Evolutionary conservation across 2,888 invertebrate species (phyloP).

Genomic region (Campoplex nolae): DNA sequence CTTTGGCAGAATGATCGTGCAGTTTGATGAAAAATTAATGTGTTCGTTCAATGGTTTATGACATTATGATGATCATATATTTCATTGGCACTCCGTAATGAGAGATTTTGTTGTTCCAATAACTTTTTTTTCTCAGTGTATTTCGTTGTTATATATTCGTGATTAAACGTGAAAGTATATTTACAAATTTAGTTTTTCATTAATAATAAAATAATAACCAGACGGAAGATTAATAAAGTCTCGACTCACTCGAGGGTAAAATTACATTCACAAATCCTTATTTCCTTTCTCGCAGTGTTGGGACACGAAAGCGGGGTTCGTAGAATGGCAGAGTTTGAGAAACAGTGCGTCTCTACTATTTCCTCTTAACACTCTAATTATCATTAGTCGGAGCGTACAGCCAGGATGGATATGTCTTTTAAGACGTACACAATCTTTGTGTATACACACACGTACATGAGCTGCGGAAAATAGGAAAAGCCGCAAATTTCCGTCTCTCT

Average conservation of each 20-base stretch:
- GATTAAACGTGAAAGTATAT: not conserved
- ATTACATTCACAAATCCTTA: conserved; percentile 64
- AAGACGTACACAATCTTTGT: conserved; percentile 64
- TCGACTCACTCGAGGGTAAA: conserved; percentile 57
- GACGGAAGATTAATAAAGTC: conserved; percentile 32
- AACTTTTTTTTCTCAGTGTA: no score
- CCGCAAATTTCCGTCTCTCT: conserved; percentile 49
- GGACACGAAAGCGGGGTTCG: not conserved
- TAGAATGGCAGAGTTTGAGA: conserved; percentile 36
- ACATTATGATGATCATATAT: no score
- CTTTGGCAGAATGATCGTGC: no score
- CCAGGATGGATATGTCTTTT: conserved; percentile 80
- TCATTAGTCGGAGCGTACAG: conserved; percentile 78
- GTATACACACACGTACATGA: conserved; percentile 15
- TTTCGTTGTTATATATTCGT: not conserved
- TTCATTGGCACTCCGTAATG: no score
- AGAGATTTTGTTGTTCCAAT: no score
- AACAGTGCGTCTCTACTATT: conserved; percentile 72
- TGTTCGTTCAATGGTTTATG: no score
- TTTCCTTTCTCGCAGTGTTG: conserved; percentile 34
- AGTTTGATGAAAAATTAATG: no score
- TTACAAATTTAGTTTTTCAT: not conserved
- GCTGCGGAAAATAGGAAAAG: conserved; percentile 51
- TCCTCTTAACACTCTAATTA: conserved; percentile 82
- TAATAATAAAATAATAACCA: conserved; percentile 11